Percentiles rank a stretch among this genome's conserved stretches.
Conservation (phyloP, 30 jellyfish, hydroid and myxozoan genomes). For the Turritopsis rubra region DNA sequence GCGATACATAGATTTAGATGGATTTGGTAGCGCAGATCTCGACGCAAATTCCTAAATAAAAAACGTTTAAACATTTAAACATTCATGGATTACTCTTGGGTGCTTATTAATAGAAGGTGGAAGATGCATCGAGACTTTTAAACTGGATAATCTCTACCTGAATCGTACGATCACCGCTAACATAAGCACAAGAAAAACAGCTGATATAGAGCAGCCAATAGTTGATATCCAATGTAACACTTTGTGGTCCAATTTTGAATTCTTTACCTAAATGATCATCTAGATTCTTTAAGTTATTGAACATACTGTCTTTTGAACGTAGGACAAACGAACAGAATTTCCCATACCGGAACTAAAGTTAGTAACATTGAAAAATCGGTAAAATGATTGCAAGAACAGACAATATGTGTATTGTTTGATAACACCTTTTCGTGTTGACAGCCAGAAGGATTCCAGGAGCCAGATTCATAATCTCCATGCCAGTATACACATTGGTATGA, state of each 20-base stretch:
- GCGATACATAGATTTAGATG: constrained; percentile 15
- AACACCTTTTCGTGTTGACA: neutral
- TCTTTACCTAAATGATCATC: neutral
- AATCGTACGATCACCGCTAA: neutral
- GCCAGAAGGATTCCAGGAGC: neutral
- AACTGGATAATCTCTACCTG: no score
- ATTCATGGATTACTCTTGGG: no score
- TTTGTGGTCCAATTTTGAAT: neutral
- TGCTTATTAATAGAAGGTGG: no score
- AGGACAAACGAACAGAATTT: no score
- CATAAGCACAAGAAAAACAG: neutral
- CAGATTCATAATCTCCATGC: neutral
- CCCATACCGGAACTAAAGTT: neutral
- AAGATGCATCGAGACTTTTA: no score
- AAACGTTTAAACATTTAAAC: neutral
- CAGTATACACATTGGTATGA: constrained; percentile 14
- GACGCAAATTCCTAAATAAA: constrained; percentile 3
- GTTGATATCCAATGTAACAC: constrained; percentile 8
- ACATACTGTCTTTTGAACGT: no score
- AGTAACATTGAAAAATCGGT: constrained; percentile 22
- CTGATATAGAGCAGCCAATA: constrained; percentile 15
- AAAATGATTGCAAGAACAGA: constrained; percentile 21
- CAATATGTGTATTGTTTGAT: constrained; percentile 13
- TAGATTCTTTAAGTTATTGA: neutral
- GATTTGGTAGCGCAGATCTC: constrained; percentile 3